phyloP scores from a whole-genome alignment of 1,140 invertebrate genomes.

The Aphaenogaster ashmeadi region DNA sequence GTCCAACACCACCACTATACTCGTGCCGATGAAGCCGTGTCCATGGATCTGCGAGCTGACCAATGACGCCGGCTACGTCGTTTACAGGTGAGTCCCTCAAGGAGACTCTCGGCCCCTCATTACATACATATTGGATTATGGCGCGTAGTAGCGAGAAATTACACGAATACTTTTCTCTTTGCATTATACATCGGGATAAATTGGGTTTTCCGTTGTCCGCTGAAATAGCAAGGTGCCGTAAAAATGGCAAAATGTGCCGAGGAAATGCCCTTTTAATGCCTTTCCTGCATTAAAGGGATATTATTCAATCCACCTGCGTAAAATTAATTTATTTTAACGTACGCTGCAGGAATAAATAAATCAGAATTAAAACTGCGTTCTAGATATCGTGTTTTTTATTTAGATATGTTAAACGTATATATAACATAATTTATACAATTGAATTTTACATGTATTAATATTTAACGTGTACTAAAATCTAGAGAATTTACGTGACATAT shows the following conservation, averaged over 20 bases:
- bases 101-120: background rate
- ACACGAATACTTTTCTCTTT: background rate
- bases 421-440: background rate
- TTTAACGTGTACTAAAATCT: background rate
- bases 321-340: conserved; percentile 19
- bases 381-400: background rate
- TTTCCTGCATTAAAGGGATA: background rate
- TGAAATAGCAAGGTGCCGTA: background rate
- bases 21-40: conserved; percentile 88
- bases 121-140: conserved; percentile 13
- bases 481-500: background rate
- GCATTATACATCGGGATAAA: background rate
- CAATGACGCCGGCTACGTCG: conserved; percentile 94
- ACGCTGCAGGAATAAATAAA: background rate
- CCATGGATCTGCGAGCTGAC: conserved; percentile 96
- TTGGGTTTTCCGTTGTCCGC: background rate
- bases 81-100: conserved; percentile 83
- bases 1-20: conserved; percentile 82
- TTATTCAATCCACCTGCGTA: background rate
- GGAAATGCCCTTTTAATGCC: background rate
- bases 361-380: background rate
- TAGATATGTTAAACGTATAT: background rate
- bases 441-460: background rate
- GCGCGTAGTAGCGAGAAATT: background rate
- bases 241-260: background rate